Percentiles rank a stretch among this genome's conserved stretches.
phyloP scores from a whole-genome alignment of 2,888 invertebrate species.

The Drosophila eohydei region DNA sequence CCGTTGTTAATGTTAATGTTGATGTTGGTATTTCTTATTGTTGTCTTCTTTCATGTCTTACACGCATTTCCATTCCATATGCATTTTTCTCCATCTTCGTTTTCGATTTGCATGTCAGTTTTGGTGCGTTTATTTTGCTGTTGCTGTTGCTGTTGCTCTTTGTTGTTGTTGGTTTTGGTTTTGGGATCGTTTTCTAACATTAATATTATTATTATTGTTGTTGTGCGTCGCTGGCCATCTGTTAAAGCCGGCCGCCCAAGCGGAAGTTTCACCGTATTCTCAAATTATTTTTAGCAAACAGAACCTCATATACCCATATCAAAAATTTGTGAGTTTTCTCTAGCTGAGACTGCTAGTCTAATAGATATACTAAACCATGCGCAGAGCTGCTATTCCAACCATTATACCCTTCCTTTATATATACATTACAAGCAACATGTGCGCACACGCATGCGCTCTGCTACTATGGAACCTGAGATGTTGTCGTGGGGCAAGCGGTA shows the following conservation, averaged over 20 bases:
- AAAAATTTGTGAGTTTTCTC: neutral
- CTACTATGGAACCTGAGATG: neutral
- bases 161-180: constrained; percentile 4
- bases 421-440: too few relatives aligned
- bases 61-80: constrained; percentile 30
- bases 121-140: constrained; percentile 15
- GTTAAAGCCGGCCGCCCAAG: constrained; percentile 1
- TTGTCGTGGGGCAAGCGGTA: too few relatives aligned
- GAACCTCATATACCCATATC: neutral
- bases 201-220: constrained; percentile 12
- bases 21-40: constrained; percentile 26
- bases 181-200: constrained; percentile 9
- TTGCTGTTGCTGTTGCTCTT: neutral
- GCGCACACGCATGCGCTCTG: neutral
- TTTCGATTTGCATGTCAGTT: constrained; percentile 23
- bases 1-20: constrained; percentile 21
- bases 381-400: neutral
- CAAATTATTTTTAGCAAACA: neutral
- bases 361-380: neutral
- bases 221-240: constrained; percentile 18
- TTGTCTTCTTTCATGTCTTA: constrained; percentile 38
- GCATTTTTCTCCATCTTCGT: constrained; percentile 17
- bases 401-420: neutral
- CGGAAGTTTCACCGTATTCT: constrained; percentile 4
- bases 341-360: neutral